phyloP scores from a whole-genome alignment of 2,113 vertebrate species.

The Podiceps cristatus region DNA sequence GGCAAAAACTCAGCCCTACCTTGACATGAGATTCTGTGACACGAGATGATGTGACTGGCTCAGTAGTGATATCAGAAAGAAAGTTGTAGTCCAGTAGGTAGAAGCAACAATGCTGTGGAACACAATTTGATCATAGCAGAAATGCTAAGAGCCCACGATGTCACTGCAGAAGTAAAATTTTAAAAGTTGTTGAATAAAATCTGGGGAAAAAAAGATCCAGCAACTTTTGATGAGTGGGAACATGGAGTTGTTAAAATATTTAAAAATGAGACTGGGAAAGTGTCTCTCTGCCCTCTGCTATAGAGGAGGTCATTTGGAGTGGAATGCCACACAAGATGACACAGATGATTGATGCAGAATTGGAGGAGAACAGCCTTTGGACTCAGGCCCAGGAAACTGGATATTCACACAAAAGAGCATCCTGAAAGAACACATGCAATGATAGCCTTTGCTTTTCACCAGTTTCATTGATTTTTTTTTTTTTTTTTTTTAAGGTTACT shows the following conservation, averaged over 20 bases:
- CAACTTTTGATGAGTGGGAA: not conserved
- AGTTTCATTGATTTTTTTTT: not conserved
- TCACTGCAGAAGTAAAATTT: not conserved
- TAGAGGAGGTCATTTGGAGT: not conserved
- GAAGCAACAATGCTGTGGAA: not conserved
- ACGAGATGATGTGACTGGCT: not conserved
- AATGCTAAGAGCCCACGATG: not conserved
- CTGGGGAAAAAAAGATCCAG: not conserved
- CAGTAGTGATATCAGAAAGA: not conserved
- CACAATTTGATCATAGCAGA: not conserved
- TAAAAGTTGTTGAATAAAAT: not conserved
- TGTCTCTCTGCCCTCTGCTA: rapidly evolving
- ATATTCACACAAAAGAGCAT: not conserved
- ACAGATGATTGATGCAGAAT: not conserved
- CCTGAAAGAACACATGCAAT: not conserved
- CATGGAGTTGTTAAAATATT: not conserved
- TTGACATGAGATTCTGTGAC: not conserved
- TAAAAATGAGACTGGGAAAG: not conserved
- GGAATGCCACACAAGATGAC: not conserved
- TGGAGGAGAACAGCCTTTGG: not conserved
- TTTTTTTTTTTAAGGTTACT: not conserved
- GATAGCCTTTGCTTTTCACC: not conserved
- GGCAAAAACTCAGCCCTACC: not conserved
- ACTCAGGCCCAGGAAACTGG: not conserved
- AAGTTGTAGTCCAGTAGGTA: not conserved